Evolutionary conservation across 2,888 invertebrate species (phyloP), one percentile per base, ranked within the genome.

Genomic region (Sisyra nigra): DNA sequence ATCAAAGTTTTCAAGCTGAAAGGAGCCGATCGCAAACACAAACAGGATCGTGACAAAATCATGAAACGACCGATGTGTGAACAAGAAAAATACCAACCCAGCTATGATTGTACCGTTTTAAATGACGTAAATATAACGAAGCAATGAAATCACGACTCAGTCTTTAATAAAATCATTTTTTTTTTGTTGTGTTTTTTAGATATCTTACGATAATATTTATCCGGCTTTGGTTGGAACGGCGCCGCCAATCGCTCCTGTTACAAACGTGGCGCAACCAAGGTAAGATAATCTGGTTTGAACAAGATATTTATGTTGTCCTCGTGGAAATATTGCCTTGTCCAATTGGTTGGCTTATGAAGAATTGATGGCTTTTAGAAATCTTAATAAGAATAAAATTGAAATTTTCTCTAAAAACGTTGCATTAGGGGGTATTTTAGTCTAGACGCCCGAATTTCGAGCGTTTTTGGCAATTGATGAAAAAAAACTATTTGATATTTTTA

Each of bases 1-100:
- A 85, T 96, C 43, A 94, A 94, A 73, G 93, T 83, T 33, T 84
- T 86, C 59, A 81, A 93, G 66, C 68, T 94, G 46, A 96, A 96
- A 61, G 94, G 96, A 3, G 96, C 94, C 0, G 94, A 96, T 61
- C 72, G 96, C 40, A 96, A 96, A 57, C 93, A 94, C 61, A 94
- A 96, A 58, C 94, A 94, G 56, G 96, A 96, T 62, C 69, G 89
- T 1, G 94, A 94, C 60, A 94, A 93, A 62, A 87, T 96, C 54
- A 75, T 85, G 61, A 82, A 91, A 47, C 70, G 88, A 41, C 83
- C 89, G 3, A 68, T 76, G 11, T 69, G 76, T 2, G 91, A 91
- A 60, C 76, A 87, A 52, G 89, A 92, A 50, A 93, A 93, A 59
- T 93, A 83, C 62, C 94, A 94, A 60, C 91, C 91, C 0, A 92